Evolutionary conservation across 1,140 invertebrate genomes (phyloP).

Genomic region (Tetraneura akinire): DNA sequence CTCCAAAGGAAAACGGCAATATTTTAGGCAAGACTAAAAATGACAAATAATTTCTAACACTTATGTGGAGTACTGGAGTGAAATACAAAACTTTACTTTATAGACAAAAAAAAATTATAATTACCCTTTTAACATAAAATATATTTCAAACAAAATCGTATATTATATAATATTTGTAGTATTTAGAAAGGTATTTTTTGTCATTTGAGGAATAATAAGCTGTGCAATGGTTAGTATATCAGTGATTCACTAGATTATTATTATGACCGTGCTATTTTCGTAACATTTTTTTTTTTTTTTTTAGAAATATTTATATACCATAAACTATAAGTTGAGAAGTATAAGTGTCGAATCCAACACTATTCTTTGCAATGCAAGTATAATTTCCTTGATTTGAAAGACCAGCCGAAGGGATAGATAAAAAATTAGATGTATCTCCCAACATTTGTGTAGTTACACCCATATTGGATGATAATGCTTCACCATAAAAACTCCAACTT

Average conservation of each 20-base stretch:
- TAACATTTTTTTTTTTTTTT: background rate
- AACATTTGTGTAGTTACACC: constrained; percentile 54
- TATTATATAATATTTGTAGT: too few species aligned
- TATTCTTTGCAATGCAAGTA: constrained; percentile 62
- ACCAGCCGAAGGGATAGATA: constrained; percentile 60
- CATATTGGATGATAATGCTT: constrained; percentile 52
- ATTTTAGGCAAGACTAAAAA: constrained; percentile 73
- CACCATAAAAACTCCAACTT: constrained; percentile 66
- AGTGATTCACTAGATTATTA: background rate
- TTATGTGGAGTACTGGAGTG: too few species aligned
- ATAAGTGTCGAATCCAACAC: constrained; percentile 59
- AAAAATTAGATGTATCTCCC: constrained; percentile 60
- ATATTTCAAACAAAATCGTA: too few species aligned
- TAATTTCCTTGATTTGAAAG: constrained; percentile 63
- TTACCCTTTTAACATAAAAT: too few species aligned
- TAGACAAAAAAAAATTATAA: too few species aligned
- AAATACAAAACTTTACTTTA: too few species aligned
- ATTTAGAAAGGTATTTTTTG: background rate
- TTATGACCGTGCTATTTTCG: constrained; percentile 1
- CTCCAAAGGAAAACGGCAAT: constrained; percentile 67
- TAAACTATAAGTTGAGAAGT: constrained; percentile 61
- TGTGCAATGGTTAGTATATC: constrained; percentile 26
- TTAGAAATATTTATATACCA: constrained; percentile 57
- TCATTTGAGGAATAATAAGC: constrained; percentile 8
- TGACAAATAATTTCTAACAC: background rate